phyloP scores from a whole-genome alignment of 2,113 vertebrate genomes.

The Puffinus mauretanicus region DNA sequence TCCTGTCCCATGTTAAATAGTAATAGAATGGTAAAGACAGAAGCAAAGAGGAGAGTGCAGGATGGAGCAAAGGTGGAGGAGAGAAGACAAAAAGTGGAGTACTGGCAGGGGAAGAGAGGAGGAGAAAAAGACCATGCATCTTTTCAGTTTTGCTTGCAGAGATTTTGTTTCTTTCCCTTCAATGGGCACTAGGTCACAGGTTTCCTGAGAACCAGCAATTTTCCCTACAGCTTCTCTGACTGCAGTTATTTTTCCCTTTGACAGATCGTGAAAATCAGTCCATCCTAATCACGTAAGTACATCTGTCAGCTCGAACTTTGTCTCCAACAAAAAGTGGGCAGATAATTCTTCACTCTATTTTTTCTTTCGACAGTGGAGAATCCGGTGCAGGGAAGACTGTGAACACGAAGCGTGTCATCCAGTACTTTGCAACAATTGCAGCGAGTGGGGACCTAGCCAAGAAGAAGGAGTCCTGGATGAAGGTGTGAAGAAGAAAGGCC shows the following conservation, averaged over 20 bases:
- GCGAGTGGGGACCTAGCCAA: background rate
- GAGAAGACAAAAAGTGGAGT: background rate
- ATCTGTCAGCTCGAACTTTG: background rate
- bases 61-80: background rate
- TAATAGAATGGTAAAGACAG: background rate
- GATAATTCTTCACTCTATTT: background rate
- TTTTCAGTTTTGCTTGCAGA: background rate
- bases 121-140: background rate
- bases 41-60: background rate
- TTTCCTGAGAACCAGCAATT: background rate
- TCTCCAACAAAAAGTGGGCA: background rate
- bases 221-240: background rate
- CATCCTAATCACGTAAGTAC: slow-evolving; percentile 77
- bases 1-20: background rate
- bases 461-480: slow-evolving; percentile 56
- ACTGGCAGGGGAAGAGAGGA: background rate
- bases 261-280: slow-evolving; percentile 78
- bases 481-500: slow-evolving; percentile 3
- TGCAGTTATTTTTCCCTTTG: background rate
- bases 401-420: slow-evolving; percentile 92
- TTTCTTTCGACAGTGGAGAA: slow-evolving; percentile 77
- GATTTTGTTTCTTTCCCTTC: background rate
- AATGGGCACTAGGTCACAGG: no score
- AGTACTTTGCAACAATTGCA: slow-evolving; percentile 93
- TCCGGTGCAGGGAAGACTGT: slow-evolving; percentile 93